Conservation (phyloP, 2,113 vertebrate genomes). For the Naja naja region DNA sequence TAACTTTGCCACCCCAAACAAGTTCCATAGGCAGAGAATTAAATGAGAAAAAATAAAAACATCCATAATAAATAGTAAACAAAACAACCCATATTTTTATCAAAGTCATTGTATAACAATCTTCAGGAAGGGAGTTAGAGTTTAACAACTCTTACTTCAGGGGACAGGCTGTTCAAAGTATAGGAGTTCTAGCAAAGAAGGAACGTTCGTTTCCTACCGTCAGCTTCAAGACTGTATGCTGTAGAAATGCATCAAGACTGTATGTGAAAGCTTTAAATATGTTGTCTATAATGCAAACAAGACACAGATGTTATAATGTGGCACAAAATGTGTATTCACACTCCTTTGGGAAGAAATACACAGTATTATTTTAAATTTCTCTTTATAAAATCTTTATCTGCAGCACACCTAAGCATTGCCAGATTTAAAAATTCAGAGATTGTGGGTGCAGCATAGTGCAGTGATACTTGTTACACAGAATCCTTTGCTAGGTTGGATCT, state of each 20-base stretch:
- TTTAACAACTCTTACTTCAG: neutral
- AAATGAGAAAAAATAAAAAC: neutral
- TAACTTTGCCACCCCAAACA: neutral
- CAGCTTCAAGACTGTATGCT: neutral
- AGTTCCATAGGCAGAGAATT: neutral
- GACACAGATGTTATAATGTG: conserved; percentile 18
- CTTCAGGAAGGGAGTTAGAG: neutral
- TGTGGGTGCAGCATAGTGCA: neutral
- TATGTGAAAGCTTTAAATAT: conserved; percentile 7
- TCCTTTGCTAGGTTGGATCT: neutral
- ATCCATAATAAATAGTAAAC: neutral
- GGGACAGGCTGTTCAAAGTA: neutral
- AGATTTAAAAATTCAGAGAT: conserved; percentile 20
- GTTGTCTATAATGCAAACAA: neutral
- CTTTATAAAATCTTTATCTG: conserved; percentile 9
- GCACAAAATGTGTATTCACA: conserved; percentile 7
- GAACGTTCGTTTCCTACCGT: neutral
- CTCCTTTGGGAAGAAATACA: conserved; percentile 23
- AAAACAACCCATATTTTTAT: neutral
- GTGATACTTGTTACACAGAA: neutral
- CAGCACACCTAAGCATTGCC: conserved; percentile 9
- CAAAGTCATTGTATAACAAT: neutral
- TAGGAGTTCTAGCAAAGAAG: neutral
- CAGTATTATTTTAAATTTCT: conserved; percentile 23
- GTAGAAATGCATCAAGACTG: neutral